Evolutionary conservation across 2,113 vertebrate genomes (phyloP).

Genomic region (Ptyas mucosa): DNA sequence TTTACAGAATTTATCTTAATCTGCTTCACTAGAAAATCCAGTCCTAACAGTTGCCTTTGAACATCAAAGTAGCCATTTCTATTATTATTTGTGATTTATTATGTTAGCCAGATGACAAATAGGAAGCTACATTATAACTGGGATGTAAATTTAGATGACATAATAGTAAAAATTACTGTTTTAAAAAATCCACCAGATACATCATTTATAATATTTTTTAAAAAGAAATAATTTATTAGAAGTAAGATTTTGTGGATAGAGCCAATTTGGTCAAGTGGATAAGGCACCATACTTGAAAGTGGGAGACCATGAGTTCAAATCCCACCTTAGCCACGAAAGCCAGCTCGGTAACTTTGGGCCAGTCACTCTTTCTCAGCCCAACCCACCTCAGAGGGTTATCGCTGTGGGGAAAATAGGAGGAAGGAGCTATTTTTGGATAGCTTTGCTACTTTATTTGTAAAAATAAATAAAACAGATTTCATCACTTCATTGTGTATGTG

Average conservation of each 20-base stretch:
- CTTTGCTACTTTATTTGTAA: not conserved
- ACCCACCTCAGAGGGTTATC: not conserved
- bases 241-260: not conserved
- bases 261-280: not conserved
- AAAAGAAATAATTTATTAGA: not conserved
- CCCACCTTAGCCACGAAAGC: not conserved
- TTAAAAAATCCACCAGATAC: not conserved
- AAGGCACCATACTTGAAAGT: not conserved
- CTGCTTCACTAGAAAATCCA: not conserved
- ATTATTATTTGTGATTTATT: not conserved
- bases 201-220: not conserved
- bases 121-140: not conserved
- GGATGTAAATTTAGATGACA: not conserved
- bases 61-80: not conserved
- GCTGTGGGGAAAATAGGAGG: not conserved
- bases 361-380: not conserved
- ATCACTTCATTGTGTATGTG: not conserved
- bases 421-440: not conserved
- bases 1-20: not conserved
- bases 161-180: not conserved
- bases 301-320: not conserved
- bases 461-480: not conserved
- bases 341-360: not conserved
- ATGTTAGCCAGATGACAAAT: not conserved
- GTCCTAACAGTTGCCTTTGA: not conserved